Evolutionary conservation across 2,888 invertebrate species (phyloP), one percentile per base, ranked within the genome.

Genomic region (Leuctra nigra): DNA sequence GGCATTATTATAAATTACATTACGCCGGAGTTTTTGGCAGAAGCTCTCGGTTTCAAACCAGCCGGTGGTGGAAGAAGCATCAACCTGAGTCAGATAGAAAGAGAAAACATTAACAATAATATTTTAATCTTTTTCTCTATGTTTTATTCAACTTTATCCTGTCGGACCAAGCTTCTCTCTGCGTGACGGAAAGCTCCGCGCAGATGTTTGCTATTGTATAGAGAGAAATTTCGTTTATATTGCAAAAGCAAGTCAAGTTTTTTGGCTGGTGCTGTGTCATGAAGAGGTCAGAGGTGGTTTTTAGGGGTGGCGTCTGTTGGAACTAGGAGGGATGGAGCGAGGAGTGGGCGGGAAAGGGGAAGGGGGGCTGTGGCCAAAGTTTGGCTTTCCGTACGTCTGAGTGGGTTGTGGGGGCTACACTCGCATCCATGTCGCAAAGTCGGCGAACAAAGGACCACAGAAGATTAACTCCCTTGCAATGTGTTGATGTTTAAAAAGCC

Each of bases 201-300:
- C 50, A 50, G 50, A 33, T 50, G 35, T 35, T 29, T 16, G 7
- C 33, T 50, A 33, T 50, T 35, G 33, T 13, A 50, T 18, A 50
- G 20, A 44, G 20, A 39, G 44, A 44, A 33, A 35, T 35, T 29
- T 35, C 50, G 33, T 35, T 33, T 13, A 18, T 18, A 4, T 50
- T 4, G 36, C 18, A 6, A 29, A n/a, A 23, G 47, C 47, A 47
- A 47, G 47, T 38, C 38, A 47, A n/a, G 47, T 47, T 23, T 47
- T 47, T 24, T 22, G 23, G 2, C 25, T 2, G 47, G 47, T 24
- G 25, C 6, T 47, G 47, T 23, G 50, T 50, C 29, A 48, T 48
- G 48, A 48, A 48, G 48, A 48, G 25, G 25, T 33, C 25, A 25
- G 29, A 16, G 48, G 25, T 29, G 25, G 48, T 13, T 3, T 4